Evolutionary conservation across 2,888 invertebrate genomes (phyloP), one percentile per base, ranked within the genome.

Genomic region (Troides oblongomaculatus): DNA sequence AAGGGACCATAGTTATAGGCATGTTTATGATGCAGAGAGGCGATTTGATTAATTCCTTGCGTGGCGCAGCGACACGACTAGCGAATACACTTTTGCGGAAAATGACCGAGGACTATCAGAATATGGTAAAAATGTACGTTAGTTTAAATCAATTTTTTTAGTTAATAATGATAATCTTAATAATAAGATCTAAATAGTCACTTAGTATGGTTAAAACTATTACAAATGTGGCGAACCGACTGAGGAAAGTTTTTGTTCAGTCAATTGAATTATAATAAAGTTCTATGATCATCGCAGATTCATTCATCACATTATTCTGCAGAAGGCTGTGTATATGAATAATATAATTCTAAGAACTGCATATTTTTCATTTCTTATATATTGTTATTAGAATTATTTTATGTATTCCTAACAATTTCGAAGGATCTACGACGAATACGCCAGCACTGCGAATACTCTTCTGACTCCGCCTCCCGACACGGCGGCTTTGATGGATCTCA

Each of bases 371-470:
- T 39, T 10, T 39, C 8, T 39, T 39, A 39, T 8, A 7, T 6
- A 39, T 10, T 39, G 7, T 39, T 10, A 39, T 39, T 39, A 39
- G 39, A 39, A 39, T 39, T 39, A 39, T 1, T 39, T 39, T 39
- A 10, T 10, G 8, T 39, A 10, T 7, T 39, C 8, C 7, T 39
- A 39, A 39, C 39, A 36, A 36, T 39, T 68, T 78, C 83, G 60
- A 81, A 97, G 97, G 62, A 94, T 98, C 68, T 96, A 95, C 71
- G 96, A 96, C 66, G 97, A 98, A 79, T 99, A 98, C 84, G 95
- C 97, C 75, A 85, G 85, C 21, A 97, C 98, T 72, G 94, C 97
- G 0, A 96, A 95, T 74, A 96, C 95, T 74, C 95, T 97, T 0
- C 86, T 98, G 57, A 95, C 95, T 0, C 94, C 96, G 0, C 99